phyloP scores from a whole-genome alignment of 2,888 invertebrate genomes.

The Augochlorella aurata region DNA sequence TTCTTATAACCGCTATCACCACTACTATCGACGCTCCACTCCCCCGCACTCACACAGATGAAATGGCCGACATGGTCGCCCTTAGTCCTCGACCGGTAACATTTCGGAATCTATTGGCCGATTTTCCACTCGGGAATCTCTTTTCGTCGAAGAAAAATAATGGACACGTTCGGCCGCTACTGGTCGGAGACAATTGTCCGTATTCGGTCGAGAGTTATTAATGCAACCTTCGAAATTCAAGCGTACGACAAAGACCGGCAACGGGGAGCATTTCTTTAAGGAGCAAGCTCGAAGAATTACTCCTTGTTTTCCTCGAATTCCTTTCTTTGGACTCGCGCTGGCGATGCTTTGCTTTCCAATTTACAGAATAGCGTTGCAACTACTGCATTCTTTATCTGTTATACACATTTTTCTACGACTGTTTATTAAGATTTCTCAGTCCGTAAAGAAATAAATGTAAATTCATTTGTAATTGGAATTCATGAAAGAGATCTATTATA shows the following conservation, averaged over 20 bases:
- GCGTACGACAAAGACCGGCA: slow-evolving; percentile 11
- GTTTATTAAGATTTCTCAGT: background rate
- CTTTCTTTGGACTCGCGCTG: background rate
- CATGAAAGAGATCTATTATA: no score
- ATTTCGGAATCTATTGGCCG: slow-evolving; percentile 65
- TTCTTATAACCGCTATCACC: slow-evolving; percentile 66
- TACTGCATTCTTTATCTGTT: background rate
- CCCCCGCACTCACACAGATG: slow-evolving; percentile 21
- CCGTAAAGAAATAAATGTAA: no score
- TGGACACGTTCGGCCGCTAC: slow-evolving; percentile 27
- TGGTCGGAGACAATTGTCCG: slow-evolving; percentile 31
- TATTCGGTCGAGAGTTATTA: slow-evolving; percentile 31
- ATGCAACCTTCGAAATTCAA: slow-evolving; percentile 38
- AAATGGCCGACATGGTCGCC: slow-evolving; percentile 29
- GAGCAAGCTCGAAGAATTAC: background rate
- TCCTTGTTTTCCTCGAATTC: background rate
- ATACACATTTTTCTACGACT: background rate
- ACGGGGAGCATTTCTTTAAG: slow-evolving; percentile 3
- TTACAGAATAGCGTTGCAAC: background rate
- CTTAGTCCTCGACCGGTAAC: slow-evolving; percentile 40
- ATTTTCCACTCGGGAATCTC: slow-evolving; percentile 65
- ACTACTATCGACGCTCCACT: slow-evolving; percentile 43
- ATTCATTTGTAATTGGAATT: no score
- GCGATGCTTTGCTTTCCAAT: background rate
- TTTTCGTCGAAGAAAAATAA: slow-evolving; percentile 56